Conservation (phyloP, 2,797 vertebrate genomes). For the Pagetopsis macropterus region DNA sequence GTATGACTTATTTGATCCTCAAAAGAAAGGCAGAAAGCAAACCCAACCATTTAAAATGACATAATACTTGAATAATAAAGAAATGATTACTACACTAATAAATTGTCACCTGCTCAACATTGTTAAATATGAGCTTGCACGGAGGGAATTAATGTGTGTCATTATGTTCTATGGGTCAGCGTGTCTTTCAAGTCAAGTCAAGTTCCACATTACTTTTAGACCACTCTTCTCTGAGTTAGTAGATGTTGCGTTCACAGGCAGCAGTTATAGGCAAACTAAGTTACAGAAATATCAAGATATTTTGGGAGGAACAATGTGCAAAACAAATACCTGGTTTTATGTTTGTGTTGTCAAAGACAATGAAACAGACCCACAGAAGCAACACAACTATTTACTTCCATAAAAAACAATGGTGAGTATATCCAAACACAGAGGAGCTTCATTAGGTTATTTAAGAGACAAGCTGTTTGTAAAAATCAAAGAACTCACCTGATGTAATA, state of each 20-base stretch:
- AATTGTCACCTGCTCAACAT: background rate
- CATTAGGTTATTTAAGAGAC: slow-evolving; percentile 23
- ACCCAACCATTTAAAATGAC: slow-evolving; percentile 36
- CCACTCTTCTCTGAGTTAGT: background rate
- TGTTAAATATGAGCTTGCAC: background rate
- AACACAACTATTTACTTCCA: background rate
- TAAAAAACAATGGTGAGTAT: background rate
- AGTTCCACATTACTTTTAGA: background rate
- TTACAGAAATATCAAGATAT: background rate
- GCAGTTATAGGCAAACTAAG: background rate
- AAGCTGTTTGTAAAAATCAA: slow-evolving; percentile 5
- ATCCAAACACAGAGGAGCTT: background rate
- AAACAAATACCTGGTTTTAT: background rate
- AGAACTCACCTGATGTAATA: slow-evolving; percentile 93
- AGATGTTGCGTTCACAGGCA: background rate
- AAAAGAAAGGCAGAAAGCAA: slow-evolving; percentile 35
- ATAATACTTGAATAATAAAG: slow-evolving; percentile 33
- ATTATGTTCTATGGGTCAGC: background rate
- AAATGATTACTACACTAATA: background rate
- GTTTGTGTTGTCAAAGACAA: background rate
- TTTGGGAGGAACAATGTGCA: background rate
- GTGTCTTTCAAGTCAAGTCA: background rate
- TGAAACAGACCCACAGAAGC: background rate
- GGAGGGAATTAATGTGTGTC: background rate
- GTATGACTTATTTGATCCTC: slow-evolving; percentile 65